Evolutionary conservation across 2,888 invertebrate species (phyloP), one percentile per base, ranked within the genome.

Genomic region (Amphimallon solstitiale): DNA sequence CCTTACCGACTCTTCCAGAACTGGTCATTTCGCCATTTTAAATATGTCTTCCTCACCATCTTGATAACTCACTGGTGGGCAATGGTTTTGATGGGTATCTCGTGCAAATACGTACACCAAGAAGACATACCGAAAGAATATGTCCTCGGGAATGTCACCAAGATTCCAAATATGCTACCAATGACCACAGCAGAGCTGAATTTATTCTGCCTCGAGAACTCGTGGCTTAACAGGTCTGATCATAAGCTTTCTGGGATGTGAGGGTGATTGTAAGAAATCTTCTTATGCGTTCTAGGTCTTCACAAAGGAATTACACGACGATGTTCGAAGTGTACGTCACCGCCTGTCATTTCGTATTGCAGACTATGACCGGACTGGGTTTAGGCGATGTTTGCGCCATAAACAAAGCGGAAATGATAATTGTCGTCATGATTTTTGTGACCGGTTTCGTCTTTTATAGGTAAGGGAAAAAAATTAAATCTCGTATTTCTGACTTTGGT

Each of bases 31-130:
- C 84, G 84, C 67, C 83, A 85, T 0, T 76, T 85, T 0, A 85
- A 86, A 72, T 86, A 85, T 70, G 71, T 84, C 7, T 78, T 85
- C 0, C 71, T 85, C 7, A 84, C 85, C 0, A 70, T 85, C 9
- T 83, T 85, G 72, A 84, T 84, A 69, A 73, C 85, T 46, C 85
- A 85, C 71, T 74, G 85, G 0, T 85, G 85, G 70, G 80, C 85
- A 0, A 81, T 82, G 0, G 71, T 85, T 48, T 74, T 85, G 48
- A 80, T 86, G 40, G 81, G 79, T 7, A 72, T 83, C 61, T 82
- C 85, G 3, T 86, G 86, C 70, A 69, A 68, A 62, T 72, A 70
- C 59, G 65, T 66, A 12, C 69, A 73, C 23, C 54, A 43, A n/a
- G 61, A 45, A 6, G 72, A 74, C 14, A 23, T 70, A 14, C 19